Evolutionary conservation across 1,140 invertebrate genomes (phyloP).

Genomic region (Pseudobourletiella spinata): DNA sequence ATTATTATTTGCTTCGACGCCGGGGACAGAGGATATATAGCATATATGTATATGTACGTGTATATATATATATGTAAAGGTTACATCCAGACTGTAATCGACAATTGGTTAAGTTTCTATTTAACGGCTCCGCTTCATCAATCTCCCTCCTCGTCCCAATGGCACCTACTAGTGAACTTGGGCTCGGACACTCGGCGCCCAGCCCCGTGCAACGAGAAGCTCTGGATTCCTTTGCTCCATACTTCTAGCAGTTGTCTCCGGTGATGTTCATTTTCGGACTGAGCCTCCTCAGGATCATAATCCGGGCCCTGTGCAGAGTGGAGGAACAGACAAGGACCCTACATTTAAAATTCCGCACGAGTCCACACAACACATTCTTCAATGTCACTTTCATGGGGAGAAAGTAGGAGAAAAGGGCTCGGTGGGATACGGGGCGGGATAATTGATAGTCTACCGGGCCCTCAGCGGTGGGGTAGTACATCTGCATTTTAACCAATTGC

Average conservation of each 20-base stretch:
- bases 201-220: background rate
- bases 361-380: background rate
- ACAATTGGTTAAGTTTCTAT: background rate
- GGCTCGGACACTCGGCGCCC: constrained; percentile 6
- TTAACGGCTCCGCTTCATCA: background rate
- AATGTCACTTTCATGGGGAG: background rate
- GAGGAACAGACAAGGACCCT: background rate
- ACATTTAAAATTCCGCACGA: background rate
- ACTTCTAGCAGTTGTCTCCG: constrained; percentile 3
- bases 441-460: too few relatives aligned
- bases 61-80: too few relatives aligned
- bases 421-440: too few relatives aligned
- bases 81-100: too few relatives aligned
- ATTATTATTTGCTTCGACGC: too few relatives aligned
- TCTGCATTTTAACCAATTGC: too few relatives aligned
- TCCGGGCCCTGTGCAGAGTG: constrained; percentile 24
- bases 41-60: too few relatives aligned
- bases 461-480: too few relatives aligned
- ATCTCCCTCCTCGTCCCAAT: constrained; percentile 29
- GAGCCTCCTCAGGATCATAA: constrained; percentile 30
- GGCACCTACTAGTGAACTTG: constrained; percentile 8
- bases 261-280: constrained; percentile 4
- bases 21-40: too few relatives aligned
- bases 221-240: constrained; percentile 15
- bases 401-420: too few relatives aligned